phyloP scores from a whole-genome alignment of 2,113 vertebrate genomes.

The Bufo bufo region DNA sequence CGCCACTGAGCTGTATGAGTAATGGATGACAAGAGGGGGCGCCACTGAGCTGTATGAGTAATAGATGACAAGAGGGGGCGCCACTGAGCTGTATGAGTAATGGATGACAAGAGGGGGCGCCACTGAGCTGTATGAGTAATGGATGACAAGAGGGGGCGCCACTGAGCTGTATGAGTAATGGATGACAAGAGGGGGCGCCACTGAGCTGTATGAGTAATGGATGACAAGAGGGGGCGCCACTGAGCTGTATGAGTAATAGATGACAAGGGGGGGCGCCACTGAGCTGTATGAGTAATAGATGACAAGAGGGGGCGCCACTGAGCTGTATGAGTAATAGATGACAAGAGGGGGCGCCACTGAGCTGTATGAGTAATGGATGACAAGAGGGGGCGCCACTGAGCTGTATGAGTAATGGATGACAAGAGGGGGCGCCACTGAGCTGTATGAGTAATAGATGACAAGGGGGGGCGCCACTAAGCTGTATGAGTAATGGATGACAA shows the following conservation, averaged over 20 bases:
- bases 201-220: not conserved
- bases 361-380: not conserved
- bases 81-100: not conserved
- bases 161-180: not conserved
- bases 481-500: too few species aligned
- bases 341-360: not conserved
- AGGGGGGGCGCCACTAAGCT: too few species aligned
- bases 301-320: too few species aligned
- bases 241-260: not conserved
- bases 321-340: too few species aligned
- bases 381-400: not conserved
- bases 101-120: not conserved
- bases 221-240: not conserved
- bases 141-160: not conserved
- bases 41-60: not conserved
- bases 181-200: not conserved
- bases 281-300: not conserved
- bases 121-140: not conserved
- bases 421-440: not conserved
- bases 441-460: not conserved
- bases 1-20: too few species aligned
- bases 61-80: not conserved
- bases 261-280: not conserved
- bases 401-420: not conserved
- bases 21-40: not conserved